Conservation (phyloP, 2,797 vertebrate genomes). For the Chelon auratus region DNA sequence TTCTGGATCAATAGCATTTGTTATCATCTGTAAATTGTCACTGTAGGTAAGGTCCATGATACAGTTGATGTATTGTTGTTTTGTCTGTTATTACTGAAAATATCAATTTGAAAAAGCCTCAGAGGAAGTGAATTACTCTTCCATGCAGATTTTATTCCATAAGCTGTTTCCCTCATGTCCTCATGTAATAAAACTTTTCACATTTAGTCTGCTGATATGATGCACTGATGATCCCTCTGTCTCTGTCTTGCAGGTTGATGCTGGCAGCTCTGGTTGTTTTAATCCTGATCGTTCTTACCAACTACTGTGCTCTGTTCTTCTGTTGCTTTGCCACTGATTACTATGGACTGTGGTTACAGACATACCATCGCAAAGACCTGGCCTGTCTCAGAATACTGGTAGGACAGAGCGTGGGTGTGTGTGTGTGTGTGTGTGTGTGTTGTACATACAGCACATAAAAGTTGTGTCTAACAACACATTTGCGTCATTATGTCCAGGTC, state of each 20-base stretch:
- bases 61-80: no score
- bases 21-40: no score
- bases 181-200: not conserved
- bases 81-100: not conserved
- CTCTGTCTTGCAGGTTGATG: conserved; percentile 60
- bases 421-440: no score
- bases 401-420: not conserved
- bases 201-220: not conserved
- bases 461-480: no score
- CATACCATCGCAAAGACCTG: conserved; percentile 71
- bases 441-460: no score
- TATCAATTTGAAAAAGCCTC: not conserved
- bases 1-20: no score
- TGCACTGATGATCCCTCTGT: not conserved
- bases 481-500: conserved; percentile 70
- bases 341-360: conserved; percentile 73
- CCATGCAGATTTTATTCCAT: no score
- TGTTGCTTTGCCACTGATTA: conserved; percentile 75
- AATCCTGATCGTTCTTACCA: conserved; percentile 70
- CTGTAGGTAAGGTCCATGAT: no score
- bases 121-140: not conserved
- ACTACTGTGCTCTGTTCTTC: conserved; percentile 72
- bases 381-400: conserved; percentile 71
- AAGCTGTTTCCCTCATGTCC: not conserved
- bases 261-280: conserved; percentile 63